Conservation (phyloP, 1,140 invertebrate species). For the Brachionus calyciflorus region DNA sequence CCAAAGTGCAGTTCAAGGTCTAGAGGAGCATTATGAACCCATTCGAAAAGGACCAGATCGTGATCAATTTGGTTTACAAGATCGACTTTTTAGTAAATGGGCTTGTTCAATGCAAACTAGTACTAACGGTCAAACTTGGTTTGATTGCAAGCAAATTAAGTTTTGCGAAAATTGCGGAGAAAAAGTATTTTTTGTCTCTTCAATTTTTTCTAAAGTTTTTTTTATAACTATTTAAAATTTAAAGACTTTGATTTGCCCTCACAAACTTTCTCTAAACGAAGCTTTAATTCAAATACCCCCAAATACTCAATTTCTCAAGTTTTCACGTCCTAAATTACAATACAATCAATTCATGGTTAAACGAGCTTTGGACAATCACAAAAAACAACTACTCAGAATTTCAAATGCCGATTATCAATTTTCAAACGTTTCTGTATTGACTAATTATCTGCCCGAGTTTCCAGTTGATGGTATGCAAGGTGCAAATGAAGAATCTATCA, state of each 20-base stretch:
- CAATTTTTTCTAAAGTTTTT: too few relatives aligned
- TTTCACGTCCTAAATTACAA: slow-evolving; percentile 14
- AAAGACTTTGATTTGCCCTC: slow-evolving; percentile 43
- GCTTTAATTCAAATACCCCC: slow-evolving; percentile 29
- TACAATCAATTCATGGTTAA: slow-evolving; percentile 44
- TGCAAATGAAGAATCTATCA: slow-evolving; percentile 8
- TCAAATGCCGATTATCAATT: slow-evolving; percentile 29
- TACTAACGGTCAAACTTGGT: slow-evolving; percentile 16
- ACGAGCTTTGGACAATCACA: slow-evolving; percentile 12
- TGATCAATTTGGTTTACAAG: slow-evolving; percentile 34
- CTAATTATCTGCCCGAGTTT: slow-evolving; percentile 30
- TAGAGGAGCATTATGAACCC: slow-evolving; percentile 44
- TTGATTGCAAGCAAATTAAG: slow-evolving; percentile 41
- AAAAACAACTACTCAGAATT: slow-evolving; percentile 15
- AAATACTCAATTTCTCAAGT: slow-evolving; percentile 11
- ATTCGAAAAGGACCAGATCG: slow-evolving; percentile 43
- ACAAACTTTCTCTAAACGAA: slow-evolving; percentile 18
- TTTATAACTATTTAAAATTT: too few relatives aligned
- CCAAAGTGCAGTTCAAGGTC: neutral
- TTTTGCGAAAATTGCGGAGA: slow-evolving; percentile 40
- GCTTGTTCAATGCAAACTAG: slow-evolving; percentile 41
- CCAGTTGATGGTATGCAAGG: neutral
- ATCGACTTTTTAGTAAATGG: slow-evolving; percentile 44
- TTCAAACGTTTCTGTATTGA: neutral
- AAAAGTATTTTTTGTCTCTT: slow-evolving; percentile 25